Evolutionary conservation across 2,113 vertebrate species (phyloP).

Genomic region (Sitta europaea): DNA sequence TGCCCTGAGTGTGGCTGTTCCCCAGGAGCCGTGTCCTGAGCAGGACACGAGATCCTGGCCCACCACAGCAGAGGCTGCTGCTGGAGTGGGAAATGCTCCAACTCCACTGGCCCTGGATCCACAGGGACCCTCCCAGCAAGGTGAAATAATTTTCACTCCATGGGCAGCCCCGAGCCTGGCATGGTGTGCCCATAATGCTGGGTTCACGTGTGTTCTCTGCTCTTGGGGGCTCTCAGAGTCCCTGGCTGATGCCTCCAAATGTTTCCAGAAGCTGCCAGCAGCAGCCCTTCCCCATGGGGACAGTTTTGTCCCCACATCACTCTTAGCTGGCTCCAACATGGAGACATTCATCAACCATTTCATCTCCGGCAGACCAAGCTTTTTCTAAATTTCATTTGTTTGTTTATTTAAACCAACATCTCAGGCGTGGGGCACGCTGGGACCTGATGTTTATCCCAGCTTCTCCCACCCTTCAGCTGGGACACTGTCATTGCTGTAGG

Average conservation of each 20-base stretch:
- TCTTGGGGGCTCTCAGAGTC: neutral
- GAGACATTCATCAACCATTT: neutral
- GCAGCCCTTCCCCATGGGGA: accelerated
- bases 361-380: neutral
- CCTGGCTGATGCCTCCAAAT: neutral
- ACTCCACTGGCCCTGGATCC: neutral
- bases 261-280: neutral
- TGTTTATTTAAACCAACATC: neutral
- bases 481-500: accelerated
- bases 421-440: accelerated
- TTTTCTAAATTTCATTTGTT: neutral
- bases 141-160: neutral
- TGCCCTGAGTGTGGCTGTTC: neutral
- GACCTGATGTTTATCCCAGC: neutral
- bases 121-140: neutral
- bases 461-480: accelerated
- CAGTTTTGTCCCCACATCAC: neutral
- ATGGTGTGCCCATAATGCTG: accelerated
- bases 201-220: neutral
- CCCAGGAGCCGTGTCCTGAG: accelerated
- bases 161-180: accelerated
- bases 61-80: accelerated
- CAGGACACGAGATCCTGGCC: neutral
- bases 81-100: neutral
- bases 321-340: accelerated